A percentile compares a stretch with the other conserved stretches of the same genome.
Evolutionary conservation across 2,888 invertebrate genomes (phyloP).

Genomic region (Rhimphoctona megacephalus): DNA sequence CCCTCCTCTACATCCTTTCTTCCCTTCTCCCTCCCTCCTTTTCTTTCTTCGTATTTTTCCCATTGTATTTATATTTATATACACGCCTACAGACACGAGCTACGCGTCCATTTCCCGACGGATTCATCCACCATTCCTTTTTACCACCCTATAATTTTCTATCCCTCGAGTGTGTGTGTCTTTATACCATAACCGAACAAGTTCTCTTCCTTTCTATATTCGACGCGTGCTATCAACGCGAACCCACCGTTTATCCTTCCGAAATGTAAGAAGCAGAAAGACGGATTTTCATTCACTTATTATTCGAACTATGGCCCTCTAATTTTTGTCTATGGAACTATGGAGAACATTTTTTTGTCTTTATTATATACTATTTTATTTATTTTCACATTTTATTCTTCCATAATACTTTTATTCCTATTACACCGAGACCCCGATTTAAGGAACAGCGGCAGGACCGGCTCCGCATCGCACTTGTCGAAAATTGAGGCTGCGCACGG

Average conservation of each 20-base stretch:
- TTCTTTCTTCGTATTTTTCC: constrained; percentile 23
- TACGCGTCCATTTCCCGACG: constrained; percentile 34
- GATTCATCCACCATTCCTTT: constrained; percentile 39
- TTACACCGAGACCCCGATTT: no score
- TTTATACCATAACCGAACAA: background rate
- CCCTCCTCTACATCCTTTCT: constrained; percentile 11
- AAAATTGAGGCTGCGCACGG: no score
- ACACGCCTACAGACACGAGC: constrained; percentile 32
- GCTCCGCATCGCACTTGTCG: no score
- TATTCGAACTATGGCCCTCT: background rate
- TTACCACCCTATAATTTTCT: constrained; percentile 28
- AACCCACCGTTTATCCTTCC: background rate
- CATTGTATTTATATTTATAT: constrained; percentile 31
- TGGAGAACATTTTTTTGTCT: no score
- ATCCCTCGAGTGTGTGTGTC: background rate
- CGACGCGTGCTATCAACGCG: background rate
- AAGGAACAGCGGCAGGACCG: no score
- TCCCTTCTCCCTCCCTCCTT: constrained; percentile 13
- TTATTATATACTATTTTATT: no score
- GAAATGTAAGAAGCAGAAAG: background rate
- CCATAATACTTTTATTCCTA: no score
- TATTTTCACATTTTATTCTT: no score
- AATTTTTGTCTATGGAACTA: no score
- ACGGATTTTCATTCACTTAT: background rate
- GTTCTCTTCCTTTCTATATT: background rate